Percentiles rank a stretch among this genome's conserved stretches.
Evolutionary conservation across 2,113 vertebrate species (phyloP).

Genomic region (Barnardius zonarius): DNA sequence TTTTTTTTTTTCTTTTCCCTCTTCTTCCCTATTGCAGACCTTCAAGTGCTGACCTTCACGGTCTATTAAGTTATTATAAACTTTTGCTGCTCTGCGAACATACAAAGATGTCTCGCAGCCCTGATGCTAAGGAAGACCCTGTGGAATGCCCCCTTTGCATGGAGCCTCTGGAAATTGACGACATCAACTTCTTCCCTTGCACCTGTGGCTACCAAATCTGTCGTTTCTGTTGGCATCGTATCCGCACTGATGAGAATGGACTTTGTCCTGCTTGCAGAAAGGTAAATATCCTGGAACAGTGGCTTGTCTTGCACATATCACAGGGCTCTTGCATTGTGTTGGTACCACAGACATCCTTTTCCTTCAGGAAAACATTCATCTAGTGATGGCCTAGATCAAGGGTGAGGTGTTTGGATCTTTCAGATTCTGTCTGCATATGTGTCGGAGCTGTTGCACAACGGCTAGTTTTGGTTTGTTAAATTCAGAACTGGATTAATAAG

Average conservation of each 20-base stretch:
- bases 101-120: slow-evolving; percentile 95
- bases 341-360: slow-evolving; percentile 6
- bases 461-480: background rate
- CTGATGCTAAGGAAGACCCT: slow-evolving; percentile 95
- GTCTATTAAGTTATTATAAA: slow-evolving; percentile 83
- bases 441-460: background rate
- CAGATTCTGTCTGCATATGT: background rate
- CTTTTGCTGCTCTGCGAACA: slow-evolving; percentile 78
- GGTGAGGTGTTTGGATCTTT: slow-evolving; percentile 1
- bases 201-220: slow-evolving; percentile 99
- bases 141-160: slow-evolving; percentile 99
- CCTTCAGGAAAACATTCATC: background rate
- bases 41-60: slow-evolving; percentile 69
- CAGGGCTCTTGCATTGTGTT: slow-evolving; percentile 1
- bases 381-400: background rate
- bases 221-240: slow-evolving; percentile 99
- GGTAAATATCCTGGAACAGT: slow-evolving; percentile 75
- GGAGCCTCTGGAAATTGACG: slow-evolving; percentile 98
- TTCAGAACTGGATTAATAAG: background rate
- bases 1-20: background rate
- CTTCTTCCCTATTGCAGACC: slow-evolving; percentile 40
- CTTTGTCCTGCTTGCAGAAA: slow-evolving; percentile 99
- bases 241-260: slow-evolving; percentile 98
- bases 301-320: background rate
- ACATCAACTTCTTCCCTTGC: slow-evolving; percentile 99